Base-by-base conservation (phyloP, 2,113 vertebrate species). In the Acrocephalus arundinaceus region DNA sequence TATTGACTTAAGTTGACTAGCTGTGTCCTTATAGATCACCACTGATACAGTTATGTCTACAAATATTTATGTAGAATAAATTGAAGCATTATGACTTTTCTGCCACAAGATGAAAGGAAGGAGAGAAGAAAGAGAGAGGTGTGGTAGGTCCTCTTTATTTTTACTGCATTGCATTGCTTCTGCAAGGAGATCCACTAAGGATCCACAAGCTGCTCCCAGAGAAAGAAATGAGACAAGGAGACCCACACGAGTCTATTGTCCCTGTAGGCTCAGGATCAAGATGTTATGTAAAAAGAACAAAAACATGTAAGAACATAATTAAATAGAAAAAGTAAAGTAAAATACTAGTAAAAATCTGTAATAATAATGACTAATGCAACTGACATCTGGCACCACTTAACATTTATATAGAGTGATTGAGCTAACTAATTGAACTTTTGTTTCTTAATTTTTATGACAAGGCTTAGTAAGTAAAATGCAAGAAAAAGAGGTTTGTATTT, bases 361-460 rank as follows among this genome's bases (percentile, higher is more conserved):
- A 63, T 57, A 70, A 59, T 79, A 71, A 91, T 94, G 73, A 94
- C 51, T 78, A 93, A 96, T 11, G 15, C 48, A 55, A 48, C 61
- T 93, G 95, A 93, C 92, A 92, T 94, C 94, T 97, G 95, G 80
- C 37, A 81, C 30, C 27, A 67, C 48, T 82, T 83, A 68, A 65
- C 37, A 84, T 96, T 85, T 89, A 28, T 76, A 84, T 15, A 85
- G 37, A 78, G 70, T 75, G 86, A 93, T 28, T 61, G 35, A 49
- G 31, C 59, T 91, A 49, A 86, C 70, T 94, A 93, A 95, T 33
- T 94, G 45, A 96, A 92, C 77, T 79, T 93, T 43, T 80, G 67
- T 91, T 97, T 94, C 77, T 87, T 63, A 28, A 82, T 89, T 95
- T 95, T 91, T 84, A 78, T 73, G n/a, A 66, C 74, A 91, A 65